Base-by-base conservation (phyloP, 2,888 invertebrate genomes). In the Cynaeus angustus region DNA sequence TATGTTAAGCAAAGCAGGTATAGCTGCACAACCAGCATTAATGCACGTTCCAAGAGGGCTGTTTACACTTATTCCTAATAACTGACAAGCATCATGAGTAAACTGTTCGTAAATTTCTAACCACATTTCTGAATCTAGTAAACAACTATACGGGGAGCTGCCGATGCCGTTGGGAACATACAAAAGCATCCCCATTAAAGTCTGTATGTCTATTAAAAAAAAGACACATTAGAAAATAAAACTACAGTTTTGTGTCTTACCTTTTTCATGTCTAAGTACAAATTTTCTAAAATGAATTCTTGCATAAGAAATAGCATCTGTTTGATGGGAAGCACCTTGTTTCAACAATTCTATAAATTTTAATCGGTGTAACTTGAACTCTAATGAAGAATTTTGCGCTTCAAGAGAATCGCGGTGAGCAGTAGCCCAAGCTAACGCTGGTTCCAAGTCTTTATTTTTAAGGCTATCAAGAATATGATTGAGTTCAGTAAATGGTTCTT, bases 1-100 rank as follows among this genome's bases (percentile, higher is more conserved):
- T 75, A 99, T 96, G 86, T 97, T 98, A 70, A 98, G 89, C 70
- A 99, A 88, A 43, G 98, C 97, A 12, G 99, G 99, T 78, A 99
- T 87, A 50, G 98, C 98, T 30, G 92, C 92, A 80, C 96, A 95
- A 50, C 99, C 99, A 21, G 98, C 97, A 82, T 94, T 92, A 75
- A 98, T 92, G 74, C 96, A 96, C 76, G 97, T 96, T 69, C 95
- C 94, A 64, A 99, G 88, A 21, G 98, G 96, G 79, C 95, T 95
- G 80, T 95, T 94, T 55, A 94, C 92, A 79, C 94, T 97, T 76
- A 98, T 89, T 0, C 97, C 96, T 74, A 98, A 88, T 66, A 98
- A 88, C 66, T 93, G 90, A 85, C 98, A 98, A 10, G 98, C 96
- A 86, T 98, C 98, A 78, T 93, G 90, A 26, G 95, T 91, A 85